Evolutionary conservation across 2,113 vertebrate genomes (phyloP).

Genomic region (Junco hyemalis): DNA sequence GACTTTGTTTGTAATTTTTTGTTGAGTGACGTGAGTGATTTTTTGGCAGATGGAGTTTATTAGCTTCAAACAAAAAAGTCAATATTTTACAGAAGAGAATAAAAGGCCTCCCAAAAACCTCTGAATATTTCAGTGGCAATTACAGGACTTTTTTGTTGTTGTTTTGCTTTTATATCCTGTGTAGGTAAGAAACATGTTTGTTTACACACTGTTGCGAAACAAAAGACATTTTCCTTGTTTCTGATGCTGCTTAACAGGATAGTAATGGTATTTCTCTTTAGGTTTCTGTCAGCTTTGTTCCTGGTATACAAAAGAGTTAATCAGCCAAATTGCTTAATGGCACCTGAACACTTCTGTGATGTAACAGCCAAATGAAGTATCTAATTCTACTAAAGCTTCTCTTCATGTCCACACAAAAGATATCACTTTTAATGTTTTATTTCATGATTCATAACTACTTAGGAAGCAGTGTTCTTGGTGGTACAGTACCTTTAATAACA

Average conservation of each 20-base stretch:
- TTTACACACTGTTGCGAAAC: not conserved
- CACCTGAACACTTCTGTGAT: not conserved
- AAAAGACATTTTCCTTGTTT: not conserved
- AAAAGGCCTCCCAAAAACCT: not conserved
- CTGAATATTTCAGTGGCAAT: not conserved
- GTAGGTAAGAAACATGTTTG: not conserved
- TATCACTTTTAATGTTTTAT: not conserved
- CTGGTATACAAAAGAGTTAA: not conserved
- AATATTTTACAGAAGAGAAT: not conserved
- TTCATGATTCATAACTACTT: not conserved
- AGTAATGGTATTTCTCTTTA: not conserved
- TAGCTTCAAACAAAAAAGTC: not conserved
- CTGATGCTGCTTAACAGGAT: not conserved
- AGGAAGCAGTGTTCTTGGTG: not conserved
- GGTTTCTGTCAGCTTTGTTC: not conserved
- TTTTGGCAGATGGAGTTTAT: not conserved
- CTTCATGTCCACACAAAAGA: not conserved
- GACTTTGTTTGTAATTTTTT: not conserved
- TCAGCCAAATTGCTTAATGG: not conserved
- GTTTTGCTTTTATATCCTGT: not conserved
- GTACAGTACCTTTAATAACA: not conserved
- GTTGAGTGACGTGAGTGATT: not conserved
- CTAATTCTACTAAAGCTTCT: not conserved
- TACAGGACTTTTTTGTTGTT: not conserved
- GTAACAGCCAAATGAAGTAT: not conserved